These are phyloP conservation scores for Zeuzera pyrina DNA, from an alignment of 2,888 invertebrate species.

Conservation along the genomic window DNA sequence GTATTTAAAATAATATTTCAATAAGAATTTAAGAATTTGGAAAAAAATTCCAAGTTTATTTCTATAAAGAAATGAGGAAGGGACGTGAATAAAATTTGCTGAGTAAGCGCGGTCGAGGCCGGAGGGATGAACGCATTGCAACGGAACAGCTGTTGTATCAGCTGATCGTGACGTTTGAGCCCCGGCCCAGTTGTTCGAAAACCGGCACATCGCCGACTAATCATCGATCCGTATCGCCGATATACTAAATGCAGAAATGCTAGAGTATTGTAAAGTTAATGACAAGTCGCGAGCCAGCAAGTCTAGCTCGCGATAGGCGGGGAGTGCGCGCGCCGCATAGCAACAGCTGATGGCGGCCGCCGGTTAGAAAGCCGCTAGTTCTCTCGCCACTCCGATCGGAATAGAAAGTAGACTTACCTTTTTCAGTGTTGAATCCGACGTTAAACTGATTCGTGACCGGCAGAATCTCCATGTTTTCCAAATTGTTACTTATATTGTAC, in stretches of 20 bases:
- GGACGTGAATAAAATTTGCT: not conserved
- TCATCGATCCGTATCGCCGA: not conserved
- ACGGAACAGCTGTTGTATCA: slow-evolving; percentile 54
- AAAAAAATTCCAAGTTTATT: not conserved
- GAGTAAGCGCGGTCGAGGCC: slow-evolving; percentile 25
- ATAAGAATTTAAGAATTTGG: not conserved
- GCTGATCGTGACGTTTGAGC: slow-evolving; percentile 43
- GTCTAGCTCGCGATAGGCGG: too few relatives aligned
- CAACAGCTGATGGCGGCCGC: slow-evolving; percentile 41
- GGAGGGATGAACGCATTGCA: slow-evolving; percentile 32
- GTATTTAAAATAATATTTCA: too few relatives aligned
- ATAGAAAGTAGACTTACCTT: slow-evolving; percentile 77
- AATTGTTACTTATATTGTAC: slow-evolving; percentile 72
- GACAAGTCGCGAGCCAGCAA: slow-evolving; percentile 1
- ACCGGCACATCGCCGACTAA: not conserved
- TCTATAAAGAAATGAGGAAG: not conserved
- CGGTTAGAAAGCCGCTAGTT: slow-evolving; percentile 58
- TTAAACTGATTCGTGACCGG: slow-evolving; percentile 83
- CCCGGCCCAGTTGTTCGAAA: slow-evolving; percentile 6
- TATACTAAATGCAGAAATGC: not conserved
- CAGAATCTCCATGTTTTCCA: slow-evolving; percentile 84
- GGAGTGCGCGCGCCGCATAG: slow-evolving; percentile 58
- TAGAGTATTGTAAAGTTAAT: not conserved
- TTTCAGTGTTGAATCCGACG: slow-evolving; percentile 83
- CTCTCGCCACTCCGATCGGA: slow-evolving; percentile 35